Percentiles rank a stretch among this genome's conserved stretches.
These are phyloP conservation scores for Corvus hawaiiensis DNA, from an alignment of 2,113 vertebrate genomes.

Conservation along the genomic window DNA sequence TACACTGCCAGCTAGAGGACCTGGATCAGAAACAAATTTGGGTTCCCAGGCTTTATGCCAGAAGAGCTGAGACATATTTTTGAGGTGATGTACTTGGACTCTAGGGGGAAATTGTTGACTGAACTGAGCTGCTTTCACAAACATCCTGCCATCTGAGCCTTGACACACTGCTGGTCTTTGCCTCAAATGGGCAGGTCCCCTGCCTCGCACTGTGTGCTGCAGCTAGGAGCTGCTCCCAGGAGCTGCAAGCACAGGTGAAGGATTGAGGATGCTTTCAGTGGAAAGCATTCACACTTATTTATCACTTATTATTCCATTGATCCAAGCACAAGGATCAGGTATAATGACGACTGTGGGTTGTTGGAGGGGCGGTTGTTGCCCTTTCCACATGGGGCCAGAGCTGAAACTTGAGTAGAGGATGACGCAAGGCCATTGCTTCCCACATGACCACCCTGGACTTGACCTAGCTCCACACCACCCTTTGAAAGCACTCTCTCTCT, in stretches of 20 bases:
- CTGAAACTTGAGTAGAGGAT: not conserved
- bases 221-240: not conserved
- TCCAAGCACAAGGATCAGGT: not conserved
- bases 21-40: constrained; percentile 53
- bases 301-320: not conserved
- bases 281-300: not conserved
- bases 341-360: not conserved
- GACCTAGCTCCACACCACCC: not conserved
- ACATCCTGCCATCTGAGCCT: constrained; percentile 25
- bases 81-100: constrained; percentile 50
- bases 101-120: constrained; percentile 30
- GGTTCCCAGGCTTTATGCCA: constrained; percentile 48
- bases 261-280: not conserved
- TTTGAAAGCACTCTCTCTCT: not conserved
- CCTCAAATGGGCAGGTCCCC: constrained; percentile 20
- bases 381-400: not conserved
- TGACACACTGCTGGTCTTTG: not conserved
- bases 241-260: not conserved
- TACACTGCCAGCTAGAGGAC: constrained; percentile 32
- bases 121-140: constrained; percentile 29
- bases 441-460: rapidly evolving
- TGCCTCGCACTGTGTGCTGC: rapidly evolving
- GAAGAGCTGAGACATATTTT: constrained; percentile 55
- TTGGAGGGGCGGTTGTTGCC: not conserved
- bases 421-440: not conserved